phyloP scores from a whole-genome alignment of 2,113 vertebrate genomes.

The Rhinolophus ferrumequinum region DNA sequence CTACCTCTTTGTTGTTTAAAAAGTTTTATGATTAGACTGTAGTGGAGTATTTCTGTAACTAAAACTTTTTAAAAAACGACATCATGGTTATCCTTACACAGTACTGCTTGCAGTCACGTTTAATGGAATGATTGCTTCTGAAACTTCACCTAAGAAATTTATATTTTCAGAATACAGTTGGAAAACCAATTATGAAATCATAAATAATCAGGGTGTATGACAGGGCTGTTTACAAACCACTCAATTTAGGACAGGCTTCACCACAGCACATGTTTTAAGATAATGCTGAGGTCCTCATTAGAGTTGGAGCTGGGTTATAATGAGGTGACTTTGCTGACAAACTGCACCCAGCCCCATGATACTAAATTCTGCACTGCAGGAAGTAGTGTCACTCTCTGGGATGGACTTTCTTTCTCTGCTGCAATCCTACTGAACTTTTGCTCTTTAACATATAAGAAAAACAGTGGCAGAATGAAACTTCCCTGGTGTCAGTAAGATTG shows the following conservation, averaged over 20 bases:
- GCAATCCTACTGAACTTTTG: conserved; percentile 51
- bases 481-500: conserved; percentile 58
- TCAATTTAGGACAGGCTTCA: background rate
- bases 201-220: background rate
- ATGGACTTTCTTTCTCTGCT: conserved; percentile 25
- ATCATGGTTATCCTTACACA: background rate
- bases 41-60: background rate
- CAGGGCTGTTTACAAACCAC: background rate
- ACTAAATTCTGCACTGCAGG: background rate
- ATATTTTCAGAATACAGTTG: conserved; percentile 42
- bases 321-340: conserved; percentile 64
- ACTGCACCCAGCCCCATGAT: background rate
- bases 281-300: conserved; percentile 38
- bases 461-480: background rate
- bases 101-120: background rate
- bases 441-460: conserved; percentile 67
- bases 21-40: background rate
- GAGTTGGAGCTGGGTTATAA: background rate
- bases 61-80: background rate
- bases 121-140: background rate
- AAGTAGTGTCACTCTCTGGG: background rate
- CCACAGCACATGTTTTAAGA: background rate
- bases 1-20: background rate
- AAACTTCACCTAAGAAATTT: conserved; percentile 12
- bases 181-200: conserved; percentile 46